These are phyloP conservation scores for Caenorhabditis latens DNA, from an alignment of 1,140 invertebrate species.

Conservation along the genomic window DNA sequence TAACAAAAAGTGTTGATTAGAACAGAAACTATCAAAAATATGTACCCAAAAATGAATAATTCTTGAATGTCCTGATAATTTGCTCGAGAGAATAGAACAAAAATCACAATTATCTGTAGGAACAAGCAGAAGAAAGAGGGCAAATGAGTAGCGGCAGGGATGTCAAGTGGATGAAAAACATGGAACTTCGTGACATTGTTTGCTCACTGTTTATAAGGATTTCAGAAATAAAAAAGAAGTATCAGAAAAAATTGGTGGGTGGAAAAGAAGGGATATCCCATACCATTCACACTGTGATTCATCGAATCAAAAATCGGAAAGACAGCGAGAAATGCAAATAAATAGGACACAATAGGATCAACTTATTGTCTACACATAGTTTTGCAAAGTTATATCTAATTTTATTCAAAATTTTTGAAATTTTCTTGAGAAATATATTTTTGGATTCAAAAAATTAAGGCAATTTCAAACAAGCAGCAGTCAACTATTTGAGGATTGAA, in stretches of 20 bases:
- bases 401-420: background rate
- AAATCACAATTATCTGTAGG: background rate
- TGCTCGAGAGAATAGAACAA: background rate
- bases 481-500: too few relatives aligned
- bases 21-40: background rate
- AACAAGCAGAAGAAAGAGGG: background rate
- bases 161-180: conserved; percentile 51
- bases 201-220: conserved; percentile 13
- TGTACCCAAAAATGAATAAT: background rate
- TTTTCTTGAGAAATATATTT: too few relatives aligned
- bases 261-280: background rate
- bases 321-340: conserved; percentile 41
- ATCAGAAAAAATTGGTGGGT: background rate
- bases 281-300: background rate
- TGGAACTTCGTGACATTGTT: conserved; percentile 41
- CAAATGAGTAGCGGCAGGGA: conserved; percentile 35
- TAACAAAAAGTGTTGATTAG: conserved; percentile 25
- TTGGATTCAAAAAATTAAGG: too few relatives aligned
- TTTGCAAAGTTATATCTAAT: background rate
- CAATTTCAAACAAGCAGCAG: too few relatives aligned
- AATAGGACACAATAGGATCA: background rate
- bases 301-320: conserved; percentile 39
- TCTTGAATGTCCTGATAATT: background rate
- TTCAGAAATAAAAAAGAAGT: background rate
- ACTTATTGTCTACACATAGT: background rate